Evolutionary conservation across 2,888 invertebrate genomes (phyloP).

Genomic region (Ennomos fuscantarius): DNA sequence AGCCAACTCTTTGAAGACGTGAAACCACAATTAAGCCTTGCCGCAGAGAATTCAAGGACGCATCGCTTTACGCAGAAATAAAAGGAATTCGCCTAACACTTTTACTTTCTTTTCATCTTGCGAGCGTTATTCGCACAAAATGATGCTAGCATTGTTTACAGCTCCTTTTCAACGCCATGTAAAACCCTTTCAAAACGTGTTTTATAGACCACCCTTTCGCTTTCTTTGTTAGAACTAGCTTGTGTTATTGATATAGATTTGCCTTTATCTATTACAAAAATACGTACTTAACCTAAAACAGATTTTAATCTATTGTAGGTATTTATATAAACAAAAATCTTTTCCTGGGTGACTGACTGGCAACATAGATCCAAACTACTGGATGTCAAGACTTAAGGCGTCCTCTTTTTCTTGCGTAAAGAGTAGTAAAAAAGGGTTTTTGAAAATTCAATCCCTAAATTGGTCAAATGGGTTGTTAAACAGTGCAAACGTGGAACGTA

Average conservation of each 20-base stretch:
- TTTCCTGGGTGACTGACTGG: too few relatives aligned
- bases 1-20: constrained; percentile 80
- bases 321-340: too few relatives aligned
- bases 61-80: constrained; percentile 68
- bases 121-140: constrained; percentile 62
- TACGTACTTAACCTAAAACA: too few relatives aligned
- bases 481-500: too few relatives aligned
- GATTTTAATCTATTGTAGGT: too few relatives aligned
- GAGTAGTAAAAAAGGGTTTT: too few relatives aligned
- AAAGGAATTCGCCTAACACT: constrained; percentile 73
- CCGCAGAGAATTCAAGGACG: constrained; percentile 78
- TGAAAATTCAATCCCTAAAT: too few relatives aligned
- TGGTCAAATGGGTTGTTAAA: too few relatives aligned
- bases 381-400: too few relatives aligned
- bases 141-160: constrained; percentile 56
- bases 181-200: constrained; percentile 56
- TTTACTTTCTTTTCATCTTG: constrained; percentile 70
- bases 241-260: constrained; percentile 11
- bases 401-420: too few relatives aligned
- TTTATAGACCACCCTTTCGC: constrained; percentile 44
- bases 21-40: constrained; percentile 81
- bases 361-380: too few relatives aligned
- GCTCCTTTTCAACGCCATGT: constrained; percentile 54
- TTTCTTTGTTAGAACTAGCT: constrained; percentile 23
- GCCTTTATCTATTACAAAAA: constrained; percentile 7